Evolutionary conservation across 2,888 invertebrate genomes (phyloP).

Genomic region (Zhengitettix transpicula): DNA sequence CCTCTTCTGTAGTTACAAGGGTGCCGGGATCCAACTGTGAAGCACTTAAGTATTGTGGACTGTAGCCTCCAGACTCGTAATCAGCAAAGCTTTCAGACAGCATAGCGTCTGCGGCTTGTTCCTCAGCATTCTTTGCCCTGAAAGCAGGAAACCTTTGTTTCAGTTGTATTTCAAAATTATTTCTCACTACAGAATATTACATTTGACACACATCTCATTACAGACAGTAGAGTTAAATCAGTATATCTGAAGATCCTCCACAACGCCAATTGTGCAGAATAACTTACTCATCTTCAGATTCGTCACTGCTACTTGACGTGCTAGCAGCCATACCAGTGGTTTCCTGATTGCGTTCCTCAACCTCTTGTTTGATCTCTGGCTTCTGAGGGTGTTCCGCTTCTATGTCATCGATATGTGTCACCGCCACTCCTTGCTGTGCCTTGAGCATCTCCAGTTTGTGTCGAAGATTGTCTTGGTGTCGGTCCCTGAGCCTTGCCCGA

Average conservation of each 20-base stretch:
- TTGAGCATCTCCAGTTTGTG: slow-evolving; percentile 80
- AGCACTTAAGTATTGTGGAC: slow-evolving; percentile 49
- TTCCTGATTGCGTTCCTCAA: slow-evolving; percentile 2
- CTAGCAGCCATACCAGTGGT: slow-evolving; percentile 1
- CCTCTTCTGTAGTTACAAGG: slow-evolving; percentile 54
- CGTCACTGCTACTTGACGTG: too few relatives aligned
- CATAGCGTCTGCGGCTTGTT: slow-evolving; percentile 31
- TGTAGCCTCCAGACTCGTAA: slow-evolving; percentile 71
- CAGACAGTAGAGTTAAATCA: too few relatives aligned
- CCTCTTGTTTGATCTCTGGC: slow-evolving; percentile 11
- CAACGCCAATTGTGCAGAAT: too few relatives aligned
- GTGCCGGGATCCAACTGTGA: slow-evolving; percentile 57
- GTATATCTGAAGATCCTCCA: too few relatives aligned
- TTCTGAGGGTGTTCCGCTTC: slow-evolving; percentile 11
- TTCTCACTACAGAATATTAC: too few relatives aligned
- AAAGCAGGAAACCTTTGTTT: background rate
- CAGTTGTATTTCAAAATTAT: too few relatives aligned
- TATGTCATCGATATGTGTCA: slow-evolving; percentile 10
- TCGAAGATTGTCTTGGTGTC: slow-evolving; percentile 78
- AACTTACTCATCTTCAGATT: too few relatives aligned
- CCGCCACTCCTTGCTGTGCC: slow-evolving; percentile 56
- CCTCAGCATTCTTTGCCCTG: slow-evolving; percentile 21
- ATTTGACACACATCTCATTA: too few relatives aligned
- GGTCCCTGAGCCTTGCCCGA: slow-evolving; percentile 74
- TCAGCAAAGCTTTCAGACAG: slow-evolving; percentile 41